A percentile compares a stretch with the other conserved stretches of the same genome.
phyloP scores from a whole-genome alignment of 2,888 invertebrate species.

The Empis livida region DNA sequence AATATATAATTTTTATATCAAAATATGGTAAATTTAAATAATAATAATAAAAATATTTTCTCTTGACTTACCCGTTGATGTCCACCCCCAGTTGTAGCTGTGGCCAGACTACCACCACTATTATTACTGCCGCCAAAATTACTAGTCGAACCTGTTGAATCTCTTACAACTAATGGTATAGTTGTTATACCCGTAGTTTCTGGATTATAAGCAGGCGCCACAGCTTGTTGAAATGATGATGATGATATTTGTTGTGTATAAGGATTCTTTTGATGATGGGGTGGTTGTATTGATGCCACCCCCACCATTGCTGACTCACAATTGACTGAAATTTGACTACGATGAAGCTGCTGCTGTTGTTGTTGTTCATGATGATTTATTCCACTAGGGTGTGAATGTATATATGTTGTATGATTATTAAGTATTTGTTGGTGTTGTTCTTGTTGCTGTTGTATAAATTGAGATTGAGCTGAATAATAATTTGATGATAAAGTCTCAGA shows the following conservation, averaged over 20 bases:
- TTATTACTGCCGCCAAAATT: conserved; percentile 1
- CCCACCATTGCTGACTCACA: conserved; percentile 10
- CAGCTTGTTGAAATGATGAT: conserved; percentile 11
- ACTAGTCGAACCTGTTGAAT: conserved; percentile 10
- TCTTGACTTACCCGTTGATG: conserved; percentile 25
- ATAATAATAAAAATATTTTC: too few relatives aligned
- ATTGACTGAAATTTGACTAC: conserved; percentile 14
- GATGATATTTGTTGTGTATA: conserved; percentile 6
- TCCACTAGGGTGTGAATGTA: too few relatives aligned
- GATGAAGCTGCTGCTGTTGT: conserved; percentile 13
- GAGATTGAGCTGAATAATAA: conserved; percentile 6
- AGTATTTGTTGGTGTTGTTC: conserved; percentile 15
- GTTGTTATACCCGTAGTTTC: conserved; percentile 1
- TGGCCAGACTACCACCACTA: conserved; percentile 6
- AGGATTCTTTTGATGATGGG: conserved; percentile 5
- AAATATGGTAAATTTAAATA: too few relatives aligned
- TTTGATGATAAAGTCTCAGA: conserved; percentile 12
- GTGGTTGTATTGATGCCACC: conserved; percentile 8
- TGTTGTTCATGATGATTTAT: conserved; percentile 13
- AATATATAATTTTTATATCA: too few relatives aligned
- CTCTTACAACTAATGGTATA: conserved; percentile 6
- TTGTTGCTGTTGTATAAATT: conserved; percentile 9
- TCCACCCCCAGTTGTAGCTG: conserved; percentile 19
- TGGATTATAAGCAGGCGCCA: not conserved
- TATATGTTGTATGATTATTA: too few relatives aligned